A percentile compares a stretch with the other conserved stretches of the same genome.
phyloP scores from a whole-genome alignment of 1,140 invertebrate genomes.

The Drosophila parabipectinata region DNA sequence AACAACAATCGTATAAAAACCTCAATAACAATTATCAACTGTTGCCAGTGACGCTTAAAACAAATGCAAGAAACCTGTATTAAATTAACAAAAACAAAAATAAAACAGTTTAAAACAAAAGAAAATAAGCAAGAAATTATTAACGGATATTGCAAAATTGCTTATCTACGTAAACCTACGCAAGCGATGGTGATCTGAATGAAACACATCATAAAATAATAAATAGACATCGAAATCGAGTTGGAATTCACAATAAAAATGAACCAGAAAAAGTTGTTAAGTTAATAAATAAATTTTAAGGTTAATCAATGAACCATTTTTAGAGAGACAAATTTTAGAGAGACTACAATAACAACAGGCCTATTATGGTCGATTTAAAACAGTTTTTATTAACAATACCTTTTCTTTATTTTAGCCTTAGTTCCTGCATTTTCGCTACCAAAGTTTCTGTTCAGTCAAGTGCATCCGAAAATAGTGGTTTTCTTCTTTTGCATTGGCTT shows the following conservation, averaged over 20 bases:
- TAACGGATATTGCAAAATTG: conserved; percentile 44
- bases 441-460: conserved; percentile 50
- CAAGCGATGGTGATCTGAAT: conserved; percentile 18
- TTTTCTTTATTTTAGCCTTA: conserved; percentile 17
- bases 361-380: background rate
- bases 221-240: conserved; percentile 14
- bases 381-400: background rate
- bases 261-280: conserved; percentile 1
- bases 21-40: conserved; percentile 69
- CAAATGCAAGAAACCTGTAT: conserved; percentile 50
- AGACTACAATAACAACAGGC: background rate
- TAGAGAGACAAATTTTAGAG: too few relatives aligned
- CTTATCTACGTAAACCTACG: conserved; percentile 15
- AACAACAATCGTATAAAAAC: conserved; percentile 50
- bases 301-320: background rate
- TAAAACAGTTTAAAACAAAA: conserved; percentile 19
- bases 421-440: background rate
- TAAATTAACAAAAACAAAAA: conserved; percentile 28
- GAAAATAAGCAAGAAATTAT: conserved; percentile 28
- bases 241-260: background rate
- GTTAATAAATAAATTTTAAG: conserved; percentile 2
- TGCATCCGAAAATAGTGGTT: conserved; percentile 24
- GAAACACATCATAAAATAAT: conserved; percentile 13
- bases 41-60: conserved; percentile 46
- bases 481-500: conserved; percentile 8